Evolutionary conservation across 2,113 vertebrate genomes (phyloP), one percentile per base, ranked within the genome.

Genomic region (Oryzias woworae): DNA sequence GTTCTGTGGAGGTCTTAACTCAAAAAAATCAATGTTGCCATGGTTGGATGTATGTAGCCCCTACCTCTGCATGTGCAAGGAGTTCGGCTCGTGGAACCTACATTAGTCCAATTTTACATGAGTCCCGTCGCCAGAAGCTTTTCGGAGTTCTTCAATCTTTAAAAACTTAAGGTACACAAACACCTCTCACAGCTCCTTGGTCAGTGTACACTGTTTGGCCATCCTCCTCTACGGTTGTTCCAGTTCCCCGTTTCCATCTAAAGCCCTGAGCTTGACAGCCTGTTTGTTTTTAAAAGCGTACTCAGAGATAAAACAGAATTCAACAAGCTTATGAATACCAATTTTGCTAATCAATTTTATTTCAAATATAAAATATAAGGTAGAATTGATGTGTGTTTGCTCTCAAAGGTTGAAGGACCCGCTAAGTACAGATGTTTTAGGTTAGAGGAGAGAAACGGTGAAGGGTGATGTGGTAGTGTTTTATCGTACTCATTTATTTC

Each of bases 291-390:
- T 90, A 73, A 87, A 85, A 87, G 84, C 87, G 70, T 74, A 71
- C 49, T 20, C 31, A 44, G 63, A 88, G 91, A 92, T 92, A 89
- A 93, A 93, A 92, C 87, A 90, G 90, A 93, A 91, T 92, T 75
- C 53, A 57, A 72, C 79, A 76, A 72, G 88, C 81, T 89, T 91
- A 91, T 92, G 91, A 92, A 92, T 93, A 90, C 85, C 77, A 91
- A 89, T 89, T 85, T 88, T 73, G 73, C 87, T 90, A 89, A 92
- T 92, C 88, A 82, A 93, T 93, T 87, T 89, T 68, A 86, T 88
- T 87, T 78, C 80, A 81, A 88, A 83, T 89, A 84, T 79, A 84
- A 86, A 88, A 85, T 84, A 66, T 85, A 78, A 72, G 73, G 64
- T 71, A 78, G 71, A 84, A 88, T 85, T 85, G 85, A 91, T 73